These are phyloP conservation scores for Hassar affinis DNA, from an alignment of 2,113 vertebrate genomes.

Conservation along the genomic window DNA sequence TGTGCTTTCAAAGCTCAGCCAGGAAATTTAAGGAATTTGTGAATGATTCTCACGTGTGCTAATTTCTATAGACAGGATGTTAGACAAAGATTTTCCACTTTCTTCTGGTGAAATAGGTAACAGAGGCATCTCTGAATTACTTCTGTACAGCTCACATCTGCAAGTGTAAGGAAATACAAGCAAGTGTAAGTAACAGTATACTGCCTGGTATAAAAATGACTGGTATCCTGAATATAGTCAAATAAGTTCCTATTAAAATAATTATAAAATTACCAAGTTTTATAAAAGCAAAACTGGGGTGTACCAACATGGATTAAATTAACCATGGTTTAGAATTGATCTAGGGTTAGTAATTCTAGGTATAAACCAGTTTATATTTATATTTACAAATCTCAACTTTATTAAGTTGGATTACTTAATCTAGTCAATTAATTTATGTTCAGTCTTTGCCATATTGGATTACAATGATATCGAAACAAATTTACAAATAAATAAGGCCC, in stretches of 20 bases:
- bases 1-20: constrained; percentile 9
- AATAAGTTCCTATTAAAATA: not conserved
- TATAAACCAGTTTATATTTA: no score
- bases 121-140: constrained; percentile 13
- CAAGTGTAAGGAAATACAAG: not conserved
- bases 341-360: no score
- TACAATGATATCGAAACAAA: no score
- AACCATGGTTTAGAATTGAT: no score
- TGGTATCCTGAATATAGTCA: not conserved
- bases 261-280: no score
- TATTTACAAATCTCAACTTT: no score
- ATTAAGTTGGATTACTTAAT: no score
- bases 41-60: constrained; percentile 15
- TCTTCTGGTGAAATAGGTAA: constrained; percentile 22
- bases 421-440: no score
- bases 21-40: constrained; percentile 22
- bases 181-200: not conserved
- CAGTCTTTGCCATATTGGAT: no score
- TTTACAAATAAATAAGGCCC: no score
- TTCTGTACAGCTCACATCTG: not conserved
- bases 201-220: not conserved
- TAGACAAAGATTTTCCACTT: constrained; percentile 22
- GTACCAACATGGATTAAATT: no score
- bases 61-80: constrained; percentile 28
- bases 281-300: no score